Conservation (phyloP, 1,140 invertebrate species). For the Brachionus sp. region DNA sequence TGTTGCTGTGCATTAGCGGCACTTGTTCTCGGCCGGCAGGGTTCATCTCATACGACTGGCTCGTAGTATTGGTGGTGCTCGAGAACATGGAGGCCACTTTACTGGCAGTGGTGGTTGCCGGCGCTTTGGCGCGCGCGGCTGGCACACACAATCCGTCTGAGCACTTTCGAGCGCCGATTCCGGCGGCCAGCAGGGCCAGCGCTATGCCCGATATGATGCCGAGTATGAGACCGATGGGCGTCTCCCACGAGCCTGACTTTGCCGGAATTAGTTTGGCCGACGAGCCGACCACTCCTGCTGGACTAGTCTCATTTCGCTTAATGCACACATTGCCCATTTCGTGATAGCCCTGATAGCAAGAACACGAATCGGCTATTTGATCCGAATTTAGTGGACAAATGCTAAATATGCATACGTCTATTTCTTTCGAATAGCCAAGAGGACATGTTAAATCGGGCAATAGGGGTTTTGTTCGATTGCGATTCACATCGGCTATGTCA, state of each 20-base stretch:
- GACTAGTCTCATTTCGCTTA: slow-evolving; percentile 8
- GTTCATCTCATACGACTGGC: slow-evolving; percentile 28
- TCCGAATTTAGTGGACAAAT: slow-evolving; percentile 43
- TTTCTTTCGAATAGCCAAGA: not conserved
- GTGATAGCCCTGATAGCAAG: slow-evolving; percentile 29
- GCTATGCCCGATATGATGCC: slow-evolving; percentile 44
- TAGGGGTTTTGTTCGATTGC: not conserved
- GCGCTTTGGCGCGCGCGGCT: not conserved
- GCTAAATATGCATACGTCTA: slow-evolving; percentile 1
- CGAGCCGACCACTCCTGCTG: not conserved
- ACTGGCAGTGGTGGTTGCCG: not conserved
- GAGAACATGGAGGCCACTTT: slow-evolving; percentile 18
- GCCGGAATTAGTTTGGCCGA: slow-evolving; percentile 27
- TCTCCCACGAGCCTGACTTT: not conserved
- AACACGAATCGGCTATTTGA: slow-evolving; percentile 42
- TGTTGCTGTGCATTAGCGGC: not conserved
- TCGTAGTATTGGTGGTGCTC: slow-evolving; percentile 31
- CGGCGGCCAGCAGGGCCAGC: slow-evolving; percentile 8
- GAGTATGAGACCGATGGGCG: not conserved
- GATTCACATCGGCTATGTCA: slow-evolving; percentile 14
- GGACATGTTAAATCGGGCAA: slow-evolving; percentile 9
- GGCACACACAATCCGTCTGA: slow-evolving; percentile 34
- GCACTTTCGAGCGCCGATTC: slow-evolving; percentile 27
- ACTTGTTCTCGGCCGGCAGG: not conserved
- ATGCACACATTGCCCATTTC: not conserved